Evolutionary conservation across 2,113 vertebrate species (phyloP), one percentile per base, ranked within the genome.

Genomic region (Atrichornis clamosus): DNA sequence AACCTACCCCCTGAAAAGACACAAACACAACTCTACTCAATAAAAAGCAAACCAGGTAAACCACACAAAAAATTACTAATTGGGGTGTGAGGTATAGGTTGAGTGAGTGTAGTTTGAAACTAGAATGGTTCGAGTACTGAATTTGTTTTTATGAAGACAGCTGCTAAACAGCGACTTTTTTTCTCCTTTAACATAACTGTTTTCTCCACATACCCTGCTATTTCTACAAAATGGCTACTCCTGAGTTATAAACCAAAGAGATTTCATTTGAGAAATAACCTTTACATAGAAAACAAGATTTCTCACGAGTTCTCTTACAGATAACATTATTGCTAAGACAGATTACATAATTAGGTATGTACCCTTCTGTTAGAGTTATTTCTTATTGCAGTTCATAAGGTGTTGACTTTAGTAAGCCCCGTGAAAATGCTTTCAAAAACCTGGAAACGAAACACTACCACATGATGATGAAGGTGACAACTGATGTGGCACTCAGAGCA

Each of bases 1-100:
- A 83, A 82, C n/a, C 8, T 68, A 12, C 0, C 4, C 1, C 7
- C 6, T 15, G 2, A 8, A 58, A 68, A 30, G 14, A 52, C 23
- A 53, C 19, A 21, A 83, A 22, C 23, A 44, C 7, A 1, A 0
- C 2, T 3, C 8, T 3, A 11, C 10, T 11, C 3, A 64, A 56
- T 50, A 47, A 63, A 67, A 28, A 21, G 2, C 6, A 37, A 32
- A 33, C 2, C 46, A 67, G 32, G 5, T 41, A 28, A 30, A 0
- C 11, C 4, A 4, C 9, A 44, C 3, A 62, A 5, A 46, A 65
- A 58, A 39, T 30, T 26, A 78, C 44, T 55, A 42, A 64, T 5
- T 2, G 2, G 8, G 2, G 3, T 22, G 35, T 5, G 3, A 7
- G 3, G 5, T 5, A 32, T 19, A 53, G 28, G 9, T 49, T 19